These are phyloP conservation scores for Coelinius sp. DNA, from an alignment of 2,888 invertebrate genomes.

Conservation along the genomic window DNA sequence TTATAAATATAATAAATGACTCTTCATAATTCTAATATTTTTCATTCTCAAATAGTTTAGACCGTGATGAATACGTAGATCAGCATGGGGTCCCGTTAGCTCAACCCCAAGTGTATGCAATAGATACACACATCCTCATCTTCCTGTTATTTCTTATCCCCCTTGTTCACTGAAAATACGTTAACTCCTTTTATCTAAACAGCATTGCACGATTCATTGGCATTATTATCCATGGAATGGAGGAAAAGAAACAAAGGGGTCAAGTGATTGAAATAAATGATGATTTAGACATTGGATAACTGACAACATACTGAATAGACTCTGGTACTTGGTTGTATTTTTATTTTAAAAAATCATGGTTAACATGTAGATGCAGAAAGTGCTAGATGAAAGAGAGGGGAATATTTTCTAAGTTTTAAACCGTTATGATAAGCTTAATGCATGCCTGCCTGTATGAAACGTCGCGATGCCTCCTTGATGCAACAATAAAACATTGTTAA, in stretches of 20 bases:
- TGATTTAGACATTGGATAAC: constrained; percentile 3
- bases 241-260: constrained; percentile 4
- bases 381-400: background rate
- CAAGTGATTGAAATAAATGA: constrained; percentile 15
- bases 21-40: constrained; percentile 59
- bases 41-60: constrained; percentile 54
- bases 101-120: constrained; percentile 51
- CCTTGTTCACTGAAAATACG: constrained; percentile 8
- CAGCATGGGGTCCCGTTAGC: constrained; percentile 62
- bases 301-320: constrained; percentile 11
- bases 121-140: constrained; percentile 43
- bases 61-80: constrained; percentile 65
- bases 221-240: background rate
- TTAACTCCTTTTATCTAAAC: constrained; percentile 14
- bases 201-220: background rate
- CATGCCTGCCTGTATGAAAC: constrained; percentile 58
- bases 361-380: background rate
- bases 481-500: constrained; percentile 70
- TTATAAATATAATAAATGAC: constrained; percentile 68
- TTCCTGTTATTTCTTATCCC: constrained; percentile 41
- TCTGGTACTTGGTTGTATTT: constrained; percentile 20
- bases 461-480: constrained; percentile 55
- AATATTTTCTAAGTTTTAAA: constrained; percentile 42
- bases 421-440: constrained; percentile 70
- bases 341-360: constrained; percentile 35